Evolutionary conservation across 2,113 vertebrate genomes (phyloP).

Genomic region (Hylia prasina): DNA sequence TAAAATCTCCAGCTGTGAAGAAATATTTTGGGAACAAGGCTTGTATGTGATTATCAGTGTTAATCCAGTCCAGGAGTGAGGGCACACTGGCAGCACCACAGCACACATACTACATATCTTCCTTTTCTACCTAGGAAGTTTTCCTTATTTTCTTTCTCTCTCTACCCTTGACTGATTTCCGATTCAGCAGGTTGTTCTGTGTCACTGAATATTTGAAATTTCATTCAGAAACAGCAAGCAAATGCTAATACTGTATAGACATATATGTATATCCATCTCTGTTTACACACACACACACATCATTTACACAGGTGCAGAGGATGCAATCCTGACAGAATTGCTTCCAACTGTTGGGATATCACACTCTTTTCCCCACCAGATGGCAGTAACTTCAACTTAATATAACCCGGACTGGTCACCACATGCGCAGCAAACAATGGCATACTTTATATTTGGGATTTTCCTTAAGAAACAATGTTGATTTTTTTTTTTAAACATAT

Average conservation of each 20-base stretch:
- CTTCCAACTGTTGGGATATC: neutral
- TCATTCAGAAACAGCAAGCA: neutral
- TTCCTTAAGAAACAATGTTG: neutral
- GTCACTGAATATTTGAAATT: neutral
- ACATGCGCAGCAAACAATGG: slow-evolving; percentile 38
- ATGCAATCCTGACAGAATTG: neutral
- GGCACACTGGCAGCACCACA: neutral
- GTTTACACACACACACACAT: neutral
- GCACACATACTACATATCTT: neutral
- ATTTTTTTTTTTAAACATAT: neutral
- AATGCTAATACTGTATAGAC: neutral
- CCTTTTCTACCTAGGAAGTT: neutral
- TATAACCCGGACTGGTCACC: slow-evolving; percentile 24
- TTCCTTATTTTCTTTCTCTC: neutral
- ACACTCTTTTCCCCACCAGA: slow-evolving; percentile 66
- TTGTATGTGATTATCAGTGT: neutral
- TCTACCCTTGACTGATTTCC: neutral
- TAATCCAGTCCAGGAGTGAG: neutral
- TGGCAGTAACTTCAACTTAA: slow-evolving; percentile 76
- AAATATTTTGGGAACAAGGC: neutral
- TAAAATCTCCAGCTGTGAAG: neutral
- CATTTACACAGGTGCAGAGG: neutral
- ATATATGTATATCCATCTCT: neutral
- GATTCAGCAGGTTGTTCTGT: neutral
- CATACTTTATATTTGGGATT: neutral